Percentiles rank a stretch among this genome's conserved stretches.
phyloP scores from a whole-genome alignment of 2,113 vertebrate species.

The Rhodinocichla rosea region DNA sequence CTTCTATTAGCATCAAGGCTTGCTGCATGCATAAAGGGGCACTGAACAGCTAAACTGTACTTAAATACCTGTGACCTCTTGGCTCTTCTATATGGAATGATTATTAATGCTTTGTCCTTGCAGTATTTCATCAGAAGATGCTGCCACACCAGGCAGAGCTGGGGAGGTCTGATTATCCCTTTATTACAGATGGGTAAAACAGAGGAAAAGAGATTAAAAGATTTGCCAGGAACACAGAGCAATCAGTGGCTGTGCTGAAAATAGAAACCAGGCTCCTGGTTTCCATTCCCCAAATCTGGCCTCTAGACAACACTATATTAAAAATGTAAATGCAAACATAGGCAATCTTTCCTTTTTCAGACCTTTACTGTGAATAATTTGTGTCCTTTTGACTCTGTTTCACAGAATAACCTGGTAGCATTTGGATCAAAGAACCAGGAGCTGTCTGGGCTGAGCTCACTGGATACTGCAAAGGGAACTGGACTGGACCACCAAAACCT shows the following conservation, averaged over 20 bases:
- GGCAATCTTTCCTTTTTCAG: neutral
- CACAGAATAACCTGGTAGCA: neutral
- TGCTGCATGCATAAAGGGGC: neutral
- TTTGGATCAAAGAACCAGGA: neutral
- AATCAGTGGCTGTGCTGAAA: constrained; percentile 48
- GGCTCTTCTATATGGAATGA: neutral
- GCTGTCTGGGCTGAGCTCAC: neutral
- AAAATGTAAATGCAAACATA: constrained; percentile 50
- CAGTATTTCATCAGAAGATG: neutral
- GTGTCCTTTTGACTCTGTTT: constrained; percentile 2
- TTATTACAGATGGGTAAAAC: constrained; percentile 49
- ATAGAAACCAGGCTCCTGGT: constrained; percentile 42
- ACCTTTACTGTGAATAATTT: neutral
- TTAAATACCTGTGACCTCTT: constrained; percentile 8
- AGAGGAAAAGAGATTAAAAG: constrained; percentile 59
- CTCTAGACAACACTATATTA: constrained; percentile 44
- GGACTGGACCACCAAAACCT: constrained; percentile 15
- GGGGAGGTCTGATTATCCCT: constrained; percentile 17
- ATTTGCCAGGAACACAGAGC: constrained; percentile 49
- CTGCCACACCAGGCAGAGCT: neutral
- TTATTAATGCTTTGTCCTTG: constrained; percentile 21
- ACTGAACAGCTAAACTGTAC: neutral
- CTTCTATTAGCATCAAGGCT: neutral
- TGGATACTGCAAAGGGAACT: neutral
- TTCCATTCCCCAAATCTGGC: constrained; percentile 42